Base-by-base conservation (phyloP, 2,888 invertebrate genomes). In the Leptarthrus brevirostris region DNA sequence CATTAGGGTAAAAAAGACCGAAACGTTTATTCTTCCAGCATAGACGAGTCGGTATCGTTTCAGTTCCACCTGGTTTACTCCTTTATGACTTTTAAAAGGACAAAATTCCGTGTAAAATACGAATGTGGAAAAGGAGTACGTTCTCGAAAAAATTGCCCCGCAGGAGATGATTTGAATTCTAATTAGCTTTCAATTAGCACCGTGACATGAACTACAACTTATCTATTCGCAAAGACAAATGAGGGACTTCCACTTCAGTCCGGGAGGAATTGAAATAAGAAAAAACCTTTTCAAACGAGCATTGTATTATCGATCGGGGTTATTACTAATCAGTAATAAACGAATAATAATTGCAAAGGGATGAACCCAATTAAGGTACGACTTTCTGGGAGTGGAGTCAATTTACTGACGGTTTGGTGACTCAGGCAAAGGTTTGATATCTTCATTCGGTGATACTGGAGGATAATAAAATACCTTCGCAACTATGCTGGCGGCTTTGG, bases 161-260 rank as follows among this genome's bases (percentile, higher is more conserved):
- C 40, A 36, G 36, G 34, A 71, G 54, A 34, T 16, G 72, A n/a
- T 49, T 5, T 40, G 72, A 58, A 72, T 72, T 72, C 34, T 52
- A 72, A 72, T 72, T 72, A 72, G 61, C 8, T 44, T 72, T 58
- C 72, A 72, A 72, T 72, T 72, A 72, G 72, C 44, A 30, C 49
- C 61, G 20, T 61, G 61, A 61, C 56, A 58, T 49, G 47, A 30
- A 34, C n/a, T 40, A 12, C 16, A 16, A 8, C 54, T 54, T 54
- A 53, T 71, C 54, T 53, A 20, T 34, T 36, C 36, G 24, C 10
- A 54, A 24, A 52, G 52, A 34, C 69, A 49, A 69, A 2, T 10
- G 24, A 22, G 30, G 47, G 3, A 22, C 49, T 12, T 49, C 71
- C 54, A 40, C 40, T 40, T n/a, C n/a, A n/a, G n/a, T n/a, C 54